phyloP scores from a whole-genome alignment of 2,113 vertebrate species.

The Pterocles orientalis region DNA sequence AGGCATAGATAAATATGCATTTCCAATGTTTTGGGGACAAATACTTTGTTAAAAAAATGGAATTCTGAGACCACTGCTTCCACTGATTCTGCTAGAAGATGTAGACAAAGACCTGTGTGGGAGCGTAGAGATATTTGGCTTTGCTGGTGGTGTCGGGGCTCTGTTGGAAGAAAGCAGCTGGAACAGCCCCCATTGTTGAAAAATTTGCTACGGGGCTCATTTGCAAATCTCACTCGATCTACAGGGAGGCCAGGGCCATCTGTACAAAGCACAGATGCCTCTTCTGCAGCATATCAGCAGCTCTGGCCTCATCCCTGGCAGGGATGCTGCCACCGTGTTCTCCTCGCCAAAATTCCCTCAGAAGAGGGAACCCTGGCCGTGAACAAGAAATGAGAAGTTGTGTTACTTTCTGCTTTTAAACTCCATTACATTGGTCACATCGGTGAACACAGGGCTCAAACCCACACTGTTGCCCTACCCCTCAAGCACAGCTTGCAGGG shows the following conservation, averaged over 20 bases:
- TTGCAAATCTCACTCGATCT: background rate
- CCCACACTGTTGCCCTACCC: background rate
- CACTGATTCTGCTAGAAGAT: background rate
- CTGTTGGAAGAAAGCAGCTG: constrained; percentile 20
- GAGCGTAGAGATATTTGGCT: background rate
- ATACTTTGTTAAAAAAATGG: background rate
- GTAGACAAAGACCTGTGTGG: background rate
- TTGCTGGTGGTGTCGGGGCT: background rate
- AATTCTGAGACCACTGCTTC: background rate
- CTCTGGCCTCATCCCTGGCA: background rate
- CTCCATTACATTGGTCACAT: background rate
- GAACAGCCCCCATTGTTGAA: background rate
- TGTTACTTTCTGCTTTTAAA: background rate
- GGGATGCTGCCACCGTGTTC: background rate
- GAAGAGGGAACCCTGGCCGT: background rate
- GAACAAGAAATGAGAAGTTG: background rate
- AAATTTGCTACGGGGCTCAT: background rate
- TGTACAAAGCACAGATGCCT: background rate
- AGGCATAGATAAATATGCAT: background rate
- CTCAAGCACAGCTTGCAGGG: rapidly evolving
- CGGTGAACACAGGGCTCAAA: background rate
- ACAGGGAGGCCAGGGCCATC: background rate
- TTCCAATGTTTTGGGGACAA: background rate
- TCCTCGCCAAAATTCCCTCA: background rate
- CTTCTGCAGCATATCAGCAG: background rate